Evolutionary conservation across 2,797 vertebrate species (phyloP).

Genomic region (Pempheris klunzingeri): DNA sequence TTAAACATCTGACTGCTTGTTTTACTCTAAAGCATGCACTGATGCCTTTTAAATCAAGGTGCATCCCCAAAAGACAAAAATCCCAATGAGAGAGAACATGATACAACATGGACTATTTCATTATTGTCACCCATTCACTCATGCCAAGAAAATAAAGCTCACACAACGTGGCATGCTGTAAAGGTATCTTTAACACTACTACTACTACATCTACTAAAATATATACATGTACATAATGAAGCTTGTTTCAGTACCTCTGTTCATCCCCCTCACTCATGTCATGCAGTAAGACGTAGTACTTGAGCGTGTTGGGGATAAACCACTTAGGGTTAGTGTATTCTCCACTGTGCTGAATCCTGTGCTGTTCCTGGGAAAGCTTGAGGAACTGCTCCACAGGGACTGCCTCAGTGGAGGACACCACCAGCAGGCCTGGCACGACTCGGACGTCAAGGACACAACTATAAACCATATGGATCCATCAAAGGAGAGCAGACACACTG

Average conservation of each 20-base stretch:
- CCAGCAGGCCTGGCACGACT: slow-evolving; percentile 90
- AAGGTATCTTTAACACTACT: not conserved
- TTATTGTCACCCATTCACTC: not conserved
- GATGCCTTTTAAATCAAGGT: not conserved
- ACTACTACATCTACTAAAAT: not conserved
- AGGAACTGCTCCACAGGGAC: slow-evolving; percentile 95
- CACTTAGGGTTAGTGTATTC: slow-evolving; percentile 95
- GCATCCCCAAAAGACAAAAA: not conserved
- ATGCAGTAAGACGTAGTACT: slow-evolving; percentile 97
- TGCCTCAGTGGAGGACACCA: slow-evolving; percentile 93
- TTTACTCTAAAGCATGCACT: not conserved
- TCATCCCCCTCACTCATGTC: slow-evolving; percentile 94
- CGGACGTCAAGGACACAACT: slow-evolving; percentile 73
- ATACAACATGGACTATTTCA: not conserved
- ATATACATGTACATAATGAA: not conserved
- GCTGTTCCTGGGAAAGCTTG: slow-evolving; percentile 97
- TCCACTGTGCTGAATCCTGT: slow-evolving; percentile 96
- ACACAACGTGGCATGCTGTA: not conserved
- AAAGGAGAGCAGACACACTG: not conserved
- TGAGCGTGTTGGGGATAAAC: slow-evolving; percentile 99
- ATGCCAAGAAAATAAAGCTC: not conserved
- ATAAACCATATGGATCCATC: not conserved
- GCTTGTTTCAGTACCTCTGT: slow-evolving; percentile 86
- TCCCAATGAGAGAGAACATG: not conserved
- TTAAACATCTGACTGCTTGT: not conserved